These are phyloP conservation scores for Holothuria scabra DNA, from an alignment of 53 echinoderm and acorn worm species.

Conservation along the genomic window DNA sequence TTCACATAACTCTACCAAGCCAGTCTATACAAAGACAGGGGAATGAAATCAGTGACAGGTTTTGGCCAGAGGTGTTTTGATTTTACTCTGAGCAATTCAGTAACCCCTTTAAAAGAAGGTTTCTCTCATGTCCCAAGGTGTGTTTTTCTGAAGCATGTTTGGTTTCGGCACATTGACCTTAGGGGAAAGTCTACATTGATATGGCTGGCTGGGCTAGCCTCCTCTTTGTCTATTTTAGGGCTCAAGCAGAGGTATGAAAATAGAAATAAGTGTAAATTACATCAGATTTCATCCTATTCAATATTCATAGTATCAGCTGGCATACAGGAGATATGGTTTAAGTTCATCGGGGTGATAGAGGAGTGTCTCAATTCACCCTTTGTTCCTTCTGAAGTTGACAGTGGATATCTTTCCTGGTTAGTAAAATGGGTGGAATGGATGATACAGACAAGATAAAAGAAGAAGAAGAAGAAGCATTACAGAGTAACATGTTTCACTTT, in stretches of 20 bases:
- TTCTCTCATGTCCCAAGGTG: conserved; percentile 32
- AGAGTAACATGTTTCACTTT: too few relatives aligned
- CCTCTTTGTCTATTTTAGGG: neutral
- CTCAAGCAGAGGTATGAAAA: conserved; percentile 12
- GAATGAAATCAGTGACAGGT: conserved; percentile 19
- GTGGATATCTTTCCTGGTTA: too few relatives aligned
- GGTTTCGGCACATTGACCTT: conserved; percentile 22
- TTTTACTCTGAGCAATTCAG: conserved; percentile 7
- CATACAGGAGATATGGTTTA: too few relatives aligned
- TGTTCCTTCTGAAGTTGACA: too few relatives aligned
- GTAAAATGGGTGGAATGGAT: too few relatives aligned
- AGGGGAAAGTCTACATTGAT: conserved; percentile 17
- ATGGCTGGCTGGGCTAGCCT: neutral
- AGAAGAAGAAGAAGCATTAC: too few relatives aligned
- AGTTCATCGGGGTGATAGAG: too few relatives aligned
- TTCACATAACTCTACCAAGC: conserved; percentile 7
- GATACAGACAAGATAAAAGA: too few relatives aligned
- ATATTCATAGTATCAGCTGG: too few relatives aligned
- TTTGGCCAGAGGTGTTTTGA: conserved; percentile 39
- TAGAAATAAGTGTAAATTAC: conserved; percentile 33
- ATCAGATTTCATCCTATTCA: neutral
- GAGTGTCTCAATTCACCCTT: too few relatives aligned
- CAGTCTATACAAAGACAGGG: neutral
- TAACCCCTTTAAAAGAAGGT: neutral
- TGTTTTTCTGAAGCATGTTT: conserved; percentile 2